Conservation (phyloP, 2,797 vertebrate species). For the Rhyacichthys aspro region DNA sequence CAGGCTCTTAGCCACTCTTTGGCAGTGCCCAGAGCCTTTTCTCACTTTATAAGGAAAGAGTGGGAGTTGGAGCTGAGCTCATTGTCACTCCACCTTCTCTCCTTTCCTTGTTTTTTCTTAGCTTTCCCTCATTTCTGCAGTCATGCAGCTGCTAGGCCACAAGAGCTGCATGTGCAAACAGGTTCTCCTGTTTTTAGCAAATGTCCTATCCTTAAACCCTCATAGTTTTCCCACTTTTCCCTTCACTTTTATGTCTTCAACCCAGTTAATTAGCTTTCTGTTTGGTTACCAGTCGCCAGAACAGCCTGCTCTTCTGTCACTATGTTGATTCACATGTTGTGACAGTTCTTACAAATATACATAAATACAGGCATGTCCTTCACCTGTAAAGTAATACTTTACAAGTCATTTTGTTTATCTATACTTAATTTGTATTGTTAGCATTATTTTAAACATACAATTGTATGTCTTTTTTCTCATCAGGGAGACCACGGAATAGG, state of each 20-base stretch:
- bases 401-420: not conserved
- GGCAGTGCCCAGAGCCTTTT: conserved; percentile 61
- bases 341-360: conserved; percentile 21
- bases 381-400: conserved; percentile 16
- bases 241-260: conserved; percentile 17
- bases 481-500: conserved; percentile 90
- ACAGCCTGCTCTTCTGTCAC: conserved; percentile 23
- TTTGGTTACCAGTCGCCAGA: conserved; percentile 18
- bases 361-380: conserved; percentile 7
- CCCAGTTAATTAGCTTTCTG: conserved; percentile 31
- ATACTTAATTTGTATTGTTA: not conserved
- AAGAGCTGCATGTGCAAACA: conserved; percentile 70
- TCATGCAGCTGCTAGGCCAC: conserved; percentile 78
- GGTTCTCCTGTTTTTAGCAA: conserved; percentile 57
- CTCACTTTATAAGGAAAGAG: conserved; percentile 70
- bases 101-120: conserved; percentile 46
- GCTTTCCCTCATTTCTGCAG: conserved; percentile 31
- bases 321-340: conserved; percentile 40
- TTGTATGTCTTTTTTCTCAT: conserved; percentile 6
- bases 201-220: conserved; percentile 43
- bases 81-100: conserved; percentile 61
- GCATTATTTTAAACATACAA: not conserved
- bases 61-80: conserved; percentile 75
- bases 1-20: conserved; percentile 45
- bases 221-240: conserved; percentile 26